Evolutionary conservation across 53 echinoderm and acorn worm species (phyloP), one percentile per base, ranked within the genome.

Genomic region (Holothuria scabra): DNA sequence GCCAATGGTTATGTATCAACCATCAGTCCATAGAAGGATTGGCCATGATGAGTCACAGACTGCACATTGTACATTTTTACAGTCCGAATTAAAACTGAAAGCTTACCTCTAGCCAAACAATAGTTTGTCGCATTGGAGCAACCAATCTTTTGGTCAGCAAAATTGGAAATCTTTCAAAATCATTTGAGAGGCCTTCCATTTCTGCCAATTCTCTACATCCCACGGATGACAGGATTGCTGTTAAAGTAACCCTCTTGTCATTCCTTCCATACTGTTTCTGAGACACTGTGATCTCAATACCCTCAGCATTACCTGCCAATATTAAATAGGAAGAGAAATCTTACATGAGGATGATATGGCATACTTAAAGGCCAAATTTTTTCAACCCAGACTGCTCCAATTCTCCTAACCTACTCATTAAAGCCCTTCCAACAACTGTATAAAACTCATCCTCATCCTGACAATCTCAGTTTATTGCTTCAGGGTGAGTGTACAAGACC

Each of bases 81-180:
- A 8, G 7, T 41, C 0, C 0, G 41, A 41, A 41, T 41, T 6
- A 41, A 9, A 69, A 52, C 0, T 52, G 38, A 70, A 19, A 32
- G 20, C 75, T 59, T 38, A 96, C 96, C 96, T 96, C 86, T 0
- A 96, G 71, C 91, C 93, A 96, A 2, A 74, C 60, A 48, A 96
- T 74, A 29, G 91, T 88, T 26, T 72, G 67, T 28, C 91, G 65
- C 20, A 91, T 90, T 52, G 89, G 88, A 13, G 88, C 75, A 0
- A 86, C 90, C 25, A 91, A 87, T 30, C 96, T 92, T 35, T 96
- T 96, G 65, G 92, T 82, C 32, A 96, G 60, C 23, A 96, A 68
- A 21, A 96, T 67, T 30, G 96, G 96, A 38, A 93, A 69, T 46
- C 52, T 56, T 16, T 60, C 30, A 20, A 80, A 80, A 21, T 80